Evolutionary conservation across 2,113 vertebrate species (phyloP), one percentile per base, ranked within the genome.

Genomic region (Apeltes quadracus): DNA sequence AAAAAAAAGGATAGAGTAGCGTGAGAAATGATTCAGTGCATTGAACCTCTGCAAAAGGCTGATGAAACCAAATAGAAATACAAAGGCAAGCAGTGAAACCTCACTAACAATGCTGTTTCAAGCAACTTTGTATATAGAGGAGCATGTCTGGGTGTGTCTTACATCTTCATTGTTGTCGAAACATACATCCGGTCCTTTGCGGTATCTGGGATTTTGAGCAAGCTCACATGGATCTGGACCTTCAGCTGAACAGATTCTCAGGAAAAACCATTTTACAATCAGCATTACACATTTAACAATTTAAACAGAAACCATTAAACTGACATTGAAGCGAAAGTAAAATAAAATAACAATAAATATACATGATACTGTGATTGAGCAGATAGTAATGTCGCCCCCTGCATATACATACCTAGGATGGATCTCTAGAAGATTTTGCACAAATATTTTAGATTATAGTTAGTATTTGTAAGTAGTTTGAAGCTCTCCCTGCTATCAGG

Each of bases 121-220:
- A 71, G 32, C 61, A 53, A 66, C 39, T 71, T 25, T 29, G 48
- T 36, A 38, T 29, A 64, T 36, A 22, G 50, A 75, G 25, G 2
- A 51, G 66, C 38, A 22, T 58, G 7, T 79, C 75, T 36, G 56
- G 38, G 48, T 75, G 29, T 23, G 20, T 53, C 95, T 98, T 95
- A 98, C 98, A 74, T 93, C 82, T 69, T 90, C 87, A 69, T 97
- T 96, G 89, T 98, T 94, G 90, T 99, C 98, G 78, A 99, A 99
- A 89, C 98, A 99, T 82, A 95, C 95, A 3, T 97, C 96, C 0
- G 98, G 98, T 46, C 97, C 97, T 81, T 99, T 99, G 79, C 98
- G 94, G 86, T 99, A 96, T 80, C 98, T 92, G 15, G 97, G 97
- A 8, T 95, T 96, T 69, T 97, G 95, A 67, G 97, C 96, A 93